Conservation (phyloP, 1,140 invertebrate genomes). For the Bombus vancouverensis region DNA sequence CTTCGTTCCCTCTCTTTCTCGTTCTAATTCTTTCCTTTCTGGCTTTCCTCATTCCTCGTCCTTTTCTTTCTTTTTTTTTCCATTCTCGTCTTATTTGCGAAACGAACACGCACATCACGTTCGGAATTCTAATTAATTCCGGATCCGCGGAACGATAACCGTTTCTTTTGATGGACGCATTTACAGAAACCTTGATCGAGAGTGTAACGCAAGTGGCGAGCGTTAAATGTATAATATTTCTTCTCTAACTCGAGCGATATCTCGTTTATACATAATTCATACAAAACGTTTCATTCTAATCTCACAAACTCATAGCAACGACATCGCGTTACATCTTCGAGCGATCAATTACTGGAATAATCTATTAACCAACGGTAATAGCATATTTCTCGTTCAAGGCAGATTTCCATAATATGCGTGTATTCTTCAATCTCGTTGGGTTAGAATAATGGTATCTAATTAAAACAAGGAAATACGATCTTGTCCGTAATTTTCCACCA, state of each 20-base stretch:
- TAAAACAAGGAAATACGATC: not conserved
- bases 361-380: not conserved
- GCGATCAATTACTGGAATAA: not conserved
- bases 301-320: no score
- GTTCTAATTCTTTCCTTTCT: not conserved
- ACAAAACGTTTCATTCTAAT: no score
- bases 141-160: conserved; percentile 27
- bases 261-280: not conserved
- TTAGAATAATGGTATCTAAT: not conserved
- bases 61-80: not conserved
- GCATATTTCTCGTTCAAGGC: not conserved
- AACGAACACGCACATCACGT: conserved; percentile 31
- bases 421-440: not conserved
- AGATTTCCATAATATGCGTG: not conserved
- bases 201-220: conserved; percentile 11
- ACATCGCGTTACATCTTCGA: not conserved
- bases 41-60: no score
- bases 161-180: conserved; percentile 22
- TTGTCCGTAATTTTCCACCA: not conserved
- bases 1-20: no score
- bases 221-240: not conserved
- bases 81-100: not conserved
- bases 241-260: not conserved
- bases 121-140: conserved; percentile 52
- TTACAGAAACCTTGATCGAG: not conserved